Percentiles rank a stretch among this genome's conserved stretches.
Conservation (phyloP, 2,797 vertebrate species). For the Sebastiscus tertius region DNA sequence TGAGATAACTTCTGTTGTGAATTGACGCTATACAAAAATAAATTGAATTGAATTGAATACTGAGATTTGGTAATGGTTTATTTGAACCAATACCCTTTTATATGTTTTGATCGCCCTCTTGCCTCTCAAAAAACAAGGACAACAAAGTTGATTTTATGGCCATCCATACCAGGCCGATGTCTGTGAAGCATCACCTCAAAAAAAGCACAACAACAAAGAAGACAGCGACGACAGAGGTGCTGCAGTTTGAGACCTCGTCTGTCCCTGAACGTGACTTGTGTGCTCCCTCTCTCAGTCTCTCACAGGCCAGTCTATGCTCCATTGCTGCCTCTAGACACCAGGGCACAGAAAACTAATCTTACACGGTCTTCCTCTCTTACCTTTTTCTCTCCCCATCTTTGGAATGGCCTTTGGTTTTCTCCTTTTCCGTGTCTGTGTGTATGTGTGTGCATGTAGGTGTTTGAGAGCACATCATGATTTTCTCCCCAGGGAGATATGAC, state of each 20-base stretch:
- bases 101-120: no score
- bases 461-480: slow-evolving; percentile 30
- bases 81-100: no score
- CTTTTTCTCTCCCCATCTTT: neutral
- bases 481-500: slow-evolving; percentile 47
- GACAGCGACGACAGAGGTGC: neutral
- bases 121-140: neutral
- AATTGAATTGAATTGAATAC: no score
- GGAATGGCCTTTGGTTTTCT: slow-evolving; percentile 11
- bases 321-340: neutral
- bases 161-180: neutral
- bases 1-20: no score
- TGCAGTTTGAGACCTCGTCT: neutral
- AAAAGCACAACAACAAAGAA: neutral
- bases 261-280: neutral
- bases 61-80: no score
- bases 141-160: neutral
- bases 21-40: no score
- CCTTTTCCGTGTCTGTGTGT: neutral
- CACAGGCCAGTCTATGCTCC: neutral
- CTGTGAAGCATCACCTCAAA: neutral
- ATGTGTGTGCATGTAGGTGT: slow-evolving; percentile 7
- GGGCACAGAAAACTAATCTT: slow-evolving; percentile 15
- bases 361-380: neutral
- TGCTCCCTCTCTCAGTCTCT: neutral